phyloP scores from a whole-genome alignment of 2,113 vertebrate species.

The Phrynosoma blainvillii region DNA sequence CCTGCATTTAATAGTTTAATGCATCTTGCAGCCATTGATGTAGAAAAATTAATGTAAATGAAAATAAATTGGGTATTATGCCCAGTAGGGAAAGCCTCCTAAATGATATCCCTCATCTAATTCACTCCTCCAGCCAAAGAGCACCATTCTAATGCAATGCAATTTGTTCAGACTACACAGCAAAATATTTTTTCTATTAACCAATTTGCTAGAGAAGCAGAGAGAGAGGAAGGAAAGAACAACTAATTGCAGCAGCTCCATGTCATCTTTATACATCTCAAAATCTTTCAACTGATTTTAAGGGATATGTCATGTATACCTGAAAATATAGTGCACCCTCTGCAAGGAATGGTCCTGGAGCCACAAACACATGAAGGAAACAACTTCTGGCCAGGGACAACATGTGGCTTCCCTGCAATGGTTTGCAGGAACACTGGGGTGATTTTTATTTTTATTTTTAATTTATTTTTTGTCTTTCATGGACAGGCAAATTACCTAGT shows the following conservation, averaged over 20 bases:
- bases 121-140: constrained; percentile 44
- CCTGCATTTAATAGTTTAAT: constrained; percentile 62
- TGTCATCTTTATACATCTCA: background rate
- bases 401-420: too few relatives aligned
- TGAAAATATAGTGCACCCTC: background rate
- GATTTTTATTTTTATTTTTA: background rate
- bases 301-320: background rate
- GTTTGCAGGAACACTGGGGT: too few relatives aligned
- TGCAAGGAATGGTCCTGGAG: background rate
- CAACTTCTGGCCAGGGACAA: background rate
- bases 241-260: background rate
- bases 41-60: constrained; percentile 67
- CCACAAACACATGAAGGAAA: background rate
- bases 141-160: constrained; percentile 45
- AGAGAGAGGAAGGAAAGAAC: constrained; percentile 4
- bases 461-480: too few relatives aligned
- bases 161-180: constrained; percentile 49
- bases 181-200: constrained; percentile 52
- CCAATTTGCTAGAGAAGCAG: constrained; percentile 32
- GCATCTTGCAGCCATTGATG: constrained; percentile 43
- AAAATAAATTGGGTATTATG: constrained; percentile 67
- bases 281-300: constrained; percentile 1
- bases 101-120: constrained; percentile 48
- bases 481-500: too few relatives aligned
- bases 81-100: constrained; percentile 45